Conservation (phyloP, 2,888 invertebrate species). For the Melanostoma scalare region DNA sequence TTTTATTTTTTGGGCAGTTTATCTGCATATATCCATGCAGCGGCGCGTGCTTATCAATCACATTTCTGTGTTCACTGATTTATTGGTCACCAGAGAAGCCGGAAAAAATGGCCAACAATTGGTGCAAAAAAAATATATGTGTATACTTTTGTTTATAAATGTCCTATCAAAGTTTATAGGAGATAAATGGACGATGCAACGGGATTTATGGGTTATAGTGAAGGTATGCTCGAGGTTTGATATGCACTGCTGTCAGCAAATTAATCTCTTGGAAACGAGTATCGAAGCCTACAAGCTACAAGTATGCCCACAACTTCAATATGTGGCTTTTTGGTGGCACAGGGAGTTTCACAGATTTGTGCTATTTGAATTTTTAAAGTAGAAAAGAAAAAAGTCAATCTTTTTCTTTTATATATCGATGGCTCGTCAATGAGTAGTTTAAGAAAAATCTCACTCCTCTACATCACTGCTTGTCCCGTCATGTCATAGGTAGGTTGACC, state of each 20-base stretch:
- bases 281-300: conserved; percentile 43
- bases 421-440: too few species aligned
- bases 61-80: conserved; percentile 63
- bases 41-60: conserved; percentile 63
- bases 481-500: too few species aligned
- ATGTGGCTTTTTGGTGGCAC: background rate
- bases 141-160: conserved; percentile 26
- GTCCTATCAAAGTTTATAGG: conserved; percentile 38
- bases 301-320: conserved; percentile 1
- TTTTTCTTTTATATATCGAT: too few species aligned
- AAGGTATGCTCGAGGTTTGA: conserved; percentile 53
- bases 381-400: too few species aligned
- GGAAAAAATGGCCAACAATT: conserved; percentile 46
- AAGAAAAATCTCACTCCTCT: too few species aligned
- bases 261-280: conserved; percentile 66
- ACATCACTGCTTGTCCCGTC: too few species aligned
- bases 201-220: conserved; percentile 53
- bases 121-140: conserved; percentile 24
- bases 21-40: conserved; percentile 11
- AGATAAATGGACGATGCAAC: conserved; percentile 60
- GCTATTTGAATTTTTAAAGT: background rate
- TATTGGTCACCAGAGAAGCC: conserved; percentile 55
- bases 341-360: background rate
- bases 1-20: conserved; percentile 30
- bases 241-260: conserved; percentile 63